Evolutionary conservation across 2,797 vertebrate genomes (phyloP), one percentile per base, ranked within the genome.

Genomic region (Hippoglossus hippoglossus): DNA sequence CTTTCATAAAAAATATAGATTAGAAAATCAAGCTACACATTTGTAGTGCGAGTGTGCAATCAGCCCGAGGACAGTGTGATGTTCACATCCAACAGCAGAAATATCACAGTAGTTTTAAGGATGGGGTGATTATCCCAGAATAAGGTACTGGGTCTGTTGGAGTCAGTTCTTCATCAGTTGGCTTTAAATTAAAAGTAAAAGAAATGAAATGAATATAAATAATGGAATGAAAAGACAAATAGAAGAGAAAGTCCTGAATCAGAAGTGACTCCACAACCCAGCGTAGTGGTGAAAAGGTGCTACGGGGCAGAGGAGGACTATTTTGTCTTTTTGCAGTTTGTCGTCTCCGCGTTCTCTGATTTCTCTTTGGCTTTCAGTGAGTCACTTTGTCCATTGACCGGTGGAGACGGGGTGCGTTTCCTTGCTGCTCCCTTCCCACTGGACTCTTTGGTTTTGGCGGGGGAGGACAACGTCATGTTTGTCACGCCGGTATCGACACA

Each of bases 251-350:
- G 56, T 63, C 61, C 54, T 85, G 73, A 83, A 73, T 84, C 73
- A 80, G 65, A 70, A 71, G 66, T 77, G 75, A 84, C 75, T 84
- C 68, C 16, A 68, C 44, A 63, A 60, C 64, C 75, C 74, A 47
- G 67, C 70, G 41, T 50, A 19, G 75, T 86, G 78, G 82, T 73
- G 74, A 77, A 79, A 88, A 80, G 71, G 73, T 49, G 77, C 72
- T 69, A 63, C 16, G 36, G 63, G 75, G 55, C 50, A 26, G 52
- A 80, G 61, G 74, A 65, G 28, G 75, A 79, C 85, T 91, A 95
- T 74, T 92, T 75, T 3, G 31, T 89, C 89, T 94, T 94, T 79
- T 94, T 94, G 63, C 60, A 59, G 47, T 31, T 26, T 13, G 56
- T 25, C 0, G 53, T 24, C 2, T 63, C 74, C 1, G 49, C 1